Evolutionary conservation across 2,113 vertebrate genomes (phyloP), one percentile per base, ranked within the genome.

Genomic region (Fulica atra): DNA sequence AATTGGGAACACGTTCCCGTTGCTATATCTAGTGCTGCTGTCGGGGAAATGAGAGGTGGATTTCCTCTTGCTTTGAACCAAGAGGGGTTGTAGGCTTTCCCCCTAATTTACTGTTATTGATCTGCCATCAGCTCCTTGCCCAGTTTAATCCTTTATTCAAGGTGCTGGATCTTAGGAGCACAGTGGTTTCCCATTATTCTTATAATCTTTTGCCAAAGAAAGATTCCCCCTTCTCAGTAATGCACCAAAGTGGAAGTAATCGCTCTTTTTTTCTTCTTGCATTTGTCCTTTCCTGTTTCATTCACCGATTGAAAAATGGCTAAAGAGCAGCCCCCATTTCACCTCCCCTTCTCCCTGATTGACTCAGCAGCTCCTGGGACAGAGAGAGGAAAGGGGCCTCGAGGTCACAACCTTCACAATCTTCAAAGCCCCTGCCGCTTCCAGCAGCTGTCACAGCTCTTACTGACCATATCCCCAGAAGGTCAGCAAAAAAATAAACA

Each of bases 401-500:
- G 82, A 95, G 98, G 98, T 98, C 97, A 96, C 87, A 96, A 98
- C 97, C 98, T 97, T 92, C 96, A 86, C 92, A 97, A 96, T 97
- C 98, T 98, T 98, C 98, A 98, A 98, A 98, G 97, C 87, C 94
- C 95, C 95, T 94, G 95, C 97, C 95, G 97, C 97, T 97, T 96
- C 97, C 91, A 96, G 95, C 97, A 97, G 97, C 97, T 98, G 98
- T 96, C 97, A 96, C 96, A 92, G 95, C 97, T 97, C 96, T 97
- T 97, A 97, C 95, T 97, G 97, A 97, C 97, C 97, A 97, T 91
- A 95, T 86, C 97, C 97, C 94, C 95, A 95, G 92, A 96, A 96
- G 98, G 96, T 98, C 97, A 97, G 96, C 92, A 96, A 93, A 92
- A 96, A 97, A 97, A 98, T 97, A 97, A 98, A 98, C 98, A 97